A percentile compares a stretch with the other conserved stretches of the same genome.
Evolutionary conservation across 2,113 vertebrate genomes (phyloP).

Genomic region (Felis catus): DNA sequence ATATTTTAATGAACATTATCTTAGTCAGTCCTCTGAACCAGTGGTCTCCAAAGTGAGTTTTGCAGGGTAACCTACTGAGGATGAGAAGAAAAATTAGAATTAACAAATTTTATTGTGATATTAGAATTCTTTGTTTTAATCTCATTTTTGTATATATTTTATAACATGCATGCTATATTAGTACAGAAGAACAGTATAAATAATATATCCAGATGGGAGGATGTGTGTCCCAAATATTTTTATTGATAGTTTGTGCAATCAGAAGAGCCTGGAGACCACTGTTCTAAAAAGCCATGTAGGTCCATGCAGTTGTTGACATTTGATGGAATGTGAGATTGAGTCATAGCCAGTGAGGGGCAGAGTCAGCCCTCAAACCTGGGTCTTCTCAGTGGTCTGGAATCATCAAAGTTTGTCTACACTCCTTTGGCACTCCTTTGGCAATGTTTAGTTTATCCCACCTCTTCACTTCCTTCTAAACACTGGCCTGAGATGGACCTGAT

Average conservation of each 20-base stretch:
- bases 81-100: constrained; percentile 13
- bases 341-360: neutral
- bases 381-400: neutral
- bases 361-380: neutral
- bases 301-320: neutral
- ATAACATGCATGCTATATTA: neutral
- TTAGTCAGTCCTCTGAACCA: neutral
- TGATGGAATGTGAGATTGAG: neutral
- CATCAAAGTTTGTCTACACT: neutral
- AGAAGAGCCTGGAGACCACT: neutral
- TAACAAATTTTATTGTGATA: neutral
- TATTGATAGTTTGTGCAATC: neutral
- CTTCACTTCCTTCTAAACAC: neutral
- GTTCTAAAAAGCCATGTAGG: neutral
- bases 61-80: neutral
- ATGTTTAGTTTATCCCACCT: neutral
- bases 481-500: neutral
- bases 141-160: neutral
- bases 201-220: neutral
- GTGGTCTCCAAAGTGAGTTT: neutral
- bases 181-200: neutral
- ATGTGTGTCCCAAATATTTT: neutral
- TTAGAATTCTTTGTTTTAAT: neutral
- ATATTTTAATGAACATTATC: constrained; percentile 7
- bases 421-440: neutral